Evolutionary conservation across 2,113 vertebrate species (phyloP).

Genomic region (Psittacus erithacus): DNA sequence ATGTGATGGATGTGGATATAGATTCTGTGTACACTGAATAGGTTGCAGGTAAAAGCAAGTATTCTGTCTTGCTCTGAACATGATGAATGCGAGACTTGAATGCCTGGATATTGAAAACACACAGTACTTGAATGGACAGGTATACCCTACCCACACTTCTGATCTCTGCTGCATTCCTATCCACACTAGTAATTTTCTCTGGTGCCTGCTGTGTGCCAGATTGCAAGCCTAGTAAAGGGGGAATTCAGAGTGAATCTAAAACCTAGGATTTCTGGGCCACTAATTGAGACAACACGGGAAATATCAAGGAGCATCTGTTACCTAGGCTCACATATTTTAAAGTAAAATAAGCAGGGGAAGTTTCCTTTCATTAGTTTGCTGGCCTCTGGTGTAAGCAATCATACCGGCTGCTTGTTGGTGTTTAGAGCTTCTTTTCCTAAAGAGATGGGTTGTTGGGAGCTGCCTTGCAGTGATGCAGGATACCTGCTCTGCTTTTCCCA

Average conservation of each 20-base stretch:
- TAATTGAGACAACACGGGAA: not conserved
- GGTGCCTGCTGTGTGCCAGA: conserved; percentile 34
- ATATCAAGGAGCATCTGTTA: not conserved
- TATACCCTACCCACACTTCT: not conserved
- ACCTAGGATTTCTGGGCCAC: not conserved
- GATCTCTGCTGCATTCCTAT: not conserved
- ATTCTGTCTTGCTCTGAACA: conserved; percentile 26
- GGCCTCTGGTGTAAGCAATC: not conserved
- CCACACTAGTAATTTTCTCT: not conserved
- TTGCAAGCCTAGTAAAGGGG: not conserved
- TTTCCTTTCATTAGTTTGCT: not conserved
- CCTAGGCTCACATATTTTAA: not conserved
- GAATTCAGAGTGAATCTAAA: not conserved
- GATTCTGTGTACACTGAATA: conserved; percentile 11
- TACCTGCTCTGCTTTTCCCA: not conserved
- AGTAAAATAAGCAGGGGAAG: not conserved
- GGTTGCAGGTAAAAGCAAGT: conserved; percentile 41
- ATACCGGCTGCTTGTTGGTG: not conserved
- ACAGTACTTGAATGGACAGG: not conserved
- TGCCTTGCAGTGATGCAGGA: rapidly evolving
- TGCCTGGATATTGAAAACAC: conserved; percentile 2
- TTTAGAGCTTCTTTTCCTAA: not conserved
- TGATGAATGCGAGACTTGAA: conserved; percentile 33
- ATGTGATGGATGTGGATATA: conserved; percentile 48
- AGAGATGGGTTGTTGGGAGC: rapidly evolving